A percentile compares a stretch with the other conserved stretches of the same genome.
Conservation (phyloP, 2,113 vertebrate species). For the Ameiurus melas region DNA sequence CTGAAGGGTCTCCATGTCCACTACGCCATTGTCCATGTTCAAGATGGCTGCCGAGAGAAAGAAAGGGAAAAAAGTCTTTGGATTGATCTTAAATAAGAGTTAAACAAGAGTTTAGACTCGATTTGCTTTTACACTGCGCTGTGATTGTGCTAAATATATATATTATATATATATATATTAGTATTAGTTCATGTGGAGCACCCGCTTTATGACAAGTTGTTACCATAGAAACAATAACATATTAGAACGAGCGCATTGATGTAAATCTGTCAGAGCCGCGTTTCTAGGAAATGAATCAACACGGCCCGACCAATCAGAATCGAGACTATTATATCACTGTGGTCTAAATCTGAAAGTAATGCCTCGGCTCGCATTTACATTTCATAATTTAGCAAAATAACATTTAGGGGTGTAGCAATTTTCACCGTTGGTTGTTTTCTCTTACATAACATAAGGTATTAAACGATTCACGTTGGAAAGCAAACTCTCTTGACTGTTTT, state of each 20-base stretch:
- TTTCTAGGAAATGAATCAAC: neutral
- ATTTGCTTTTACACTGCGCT: too few relatives aligned
- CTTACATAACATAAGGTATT: neutral
- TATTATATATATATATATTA: too few relatives aligned
- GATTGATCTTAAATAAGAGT: too few relatives aligned
- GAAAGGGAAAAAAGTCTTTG: too few relatives aligned
- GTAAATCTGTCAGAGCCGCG: neutral
- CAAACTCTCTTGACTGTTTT: neutral
- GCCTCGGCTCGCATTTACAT: neutral
- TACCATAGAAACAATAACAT: neutral
- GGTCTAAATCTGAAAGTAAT: neutral
- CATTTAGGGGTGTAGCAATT: neutral
- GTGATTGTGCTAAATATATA: too few relatives aligned
- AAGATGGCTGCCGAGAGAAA: constrained; percentile 82
- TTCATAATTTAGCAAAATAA: neutral
- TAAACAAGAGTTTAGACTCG: too few relatives aligned
- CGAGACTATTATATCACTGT: neutral
- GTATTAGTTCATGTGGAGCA: too few relatives aligned
- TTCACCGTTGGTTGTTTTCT: neutral
- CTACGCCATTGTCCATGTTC: constrained; percentile 94
- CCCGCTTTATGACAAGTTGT: too few relatives aligned
- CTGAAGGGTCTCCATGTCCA: constrained; percentile 96
- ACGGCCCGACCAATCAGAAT: neutral
- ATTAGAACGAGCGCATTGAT: neutral
- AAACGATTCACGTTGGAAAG: neutral